These are phyloP conservation scores for Eumaeus atala DNA, from an alignment of 1,140 invertebrate species.

Conservation along the genomic window DNA sequence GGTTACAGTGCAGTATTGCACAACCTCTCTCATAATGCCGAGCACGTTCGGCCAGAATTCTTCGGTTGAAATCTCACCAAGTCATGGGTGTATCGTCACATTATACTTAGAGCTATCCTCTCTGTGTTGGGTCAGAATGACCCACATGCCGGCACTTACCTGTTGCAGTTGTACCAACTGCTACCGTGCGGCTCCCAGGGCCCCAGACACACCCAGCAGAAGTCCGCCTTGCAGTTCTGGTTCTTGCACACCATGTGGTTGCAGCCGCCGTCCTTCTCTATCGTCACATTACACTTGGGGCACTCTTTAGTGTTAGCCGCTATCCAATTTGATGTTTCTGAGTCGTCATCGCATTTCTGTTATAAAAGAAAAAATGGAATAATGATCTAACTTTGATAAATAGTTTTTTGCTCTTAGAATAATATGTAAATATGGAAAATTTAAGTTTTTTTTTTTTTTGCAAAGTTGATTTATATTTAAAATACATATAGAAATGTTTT, in stretches of 20 bases:
- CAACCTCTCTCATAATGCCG: no score
- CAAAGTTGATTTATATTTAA: no score
- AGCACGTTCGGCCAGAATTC: no score
- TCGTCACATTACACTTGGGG: slow-evolving; percentile 98
- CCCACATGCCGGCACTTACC: slow-evolving; percentile 48
- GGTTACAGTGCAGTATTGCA: no score
- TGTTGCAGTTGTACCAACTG: slow-evolving; percentile 99
- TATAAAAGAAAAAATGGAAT: slow-evolving; percentile 1
- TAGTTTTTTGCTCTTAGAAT: no score
- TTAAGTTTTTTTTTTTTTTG: no score
- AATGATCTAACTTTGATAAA: no score
- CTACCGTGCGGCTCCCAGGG: slow-evolving; percentile 99
- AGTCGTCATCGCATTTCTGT: slow-evolving; percentile 98
- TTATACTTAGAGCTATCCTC: no score
- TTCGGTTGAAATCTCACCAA: no score
- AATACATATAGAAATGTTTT: no score
- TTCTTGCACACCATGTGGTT: slow-evolving; percentile 99
- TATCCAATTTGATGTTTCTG: slow-evolving; percentile 99
- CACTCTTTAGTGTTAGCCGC: slow-evolving; percentile 99
- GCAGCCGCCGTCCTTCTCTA: slow-evolving; percentile 98
- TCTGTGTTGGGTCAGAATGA: no score
- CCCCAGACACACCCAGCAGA: slow-evolving; percentile 99
- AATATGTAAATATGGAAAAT: no score
- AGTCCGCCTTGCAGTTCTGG: slow-evolving; percentile 97
- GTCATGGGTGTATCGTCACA: background rate